These are phyloP conservation scores for Sprattus sprattus DNA, from an alignment of 2,113 vertebrate genomes.

Conservation along the genomic window DNA sequence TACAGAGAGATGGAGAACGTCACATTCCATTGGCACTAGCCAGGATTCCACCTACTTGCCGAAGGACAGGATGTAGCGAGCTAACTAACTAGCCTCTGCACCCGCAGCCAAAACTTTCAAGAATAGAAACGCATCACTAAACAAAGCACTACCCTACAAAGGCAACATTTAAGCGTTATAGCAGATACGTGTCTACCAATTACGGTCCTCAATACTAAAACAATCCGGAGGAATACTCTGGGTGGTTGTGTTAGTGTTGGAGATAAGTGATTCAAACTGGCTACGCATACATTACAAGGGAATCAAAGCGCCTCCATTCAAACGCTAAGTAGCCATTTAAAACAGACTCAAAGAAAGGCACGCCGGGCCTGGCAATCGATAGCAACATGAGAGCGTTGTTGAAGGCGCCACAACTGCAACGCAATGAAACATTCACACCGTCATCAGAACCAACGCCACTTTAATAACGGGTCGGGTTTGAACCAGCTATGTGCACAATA, in stretches of 20 bases:
- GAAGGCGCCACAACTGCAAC: neutral
- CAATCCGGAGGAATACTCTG: neutral
- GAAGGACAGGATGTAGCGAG: neutral
- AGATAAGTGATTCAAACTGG: neutral
- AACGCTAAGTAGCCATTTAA: slow-evolving; percentile 21
- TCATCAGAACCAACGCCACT: neutral
- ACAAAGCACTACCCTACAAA: neutral
- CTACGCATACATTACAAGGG: neutral
- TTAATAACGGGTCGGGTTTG: neutral
- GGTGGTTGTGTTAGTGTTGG: neutral
- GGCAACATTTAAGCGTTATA: neutral
- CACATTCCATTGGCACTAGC: too few relatives aligned
- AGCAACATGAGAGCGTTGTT: neutral
- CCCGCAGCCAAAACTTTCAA: neutral
- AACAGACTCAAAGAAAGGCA: neutral
- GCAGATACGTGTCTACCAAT: neutral
- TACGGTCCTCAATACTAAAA: neutral
- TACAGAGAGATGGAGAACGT: too few relatives aligned
- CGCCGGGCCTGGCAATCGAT: slow-evolving; percentile 21
- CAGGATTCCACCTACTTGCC: neutral
- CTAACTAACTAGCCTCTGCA: neutral
- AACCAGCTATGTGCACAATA: neutral
- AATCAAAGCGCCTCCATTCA: neutral
- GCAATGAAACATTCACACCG: neutral
- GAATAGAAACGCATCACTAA: neutral